Base-by-base conservation (phyloP, 2,888 invertebrate species). In the Tetranychus truncatus region DNA sequence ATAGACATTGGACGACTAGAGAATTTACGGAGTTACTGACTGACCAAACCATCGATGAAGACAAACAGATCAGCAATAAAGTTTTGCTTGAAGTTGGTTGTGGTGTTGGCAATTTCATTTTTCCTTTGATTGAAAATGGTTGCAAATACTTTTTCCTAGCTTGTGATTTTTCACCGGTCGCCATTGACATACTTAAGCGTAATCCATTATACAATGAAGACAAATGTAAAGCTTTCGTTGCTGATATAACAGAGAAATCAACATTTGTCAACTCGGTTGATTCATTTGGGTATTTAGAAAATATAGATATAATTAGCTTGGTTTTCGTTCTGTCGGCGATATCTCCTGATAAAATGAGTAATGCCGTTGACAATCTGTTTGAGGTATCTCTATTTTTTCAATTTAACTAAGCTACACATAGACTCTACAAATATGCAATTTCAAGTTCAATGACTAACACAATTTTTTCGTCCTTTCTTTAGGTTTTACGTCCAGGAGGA, bases 321-420 rank as follows among this genome's bases (percentile, higher is more conserved):
- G 91, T 99, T 77, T 99, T 99, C 85, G 95, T 97, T 0, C 83
- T 99, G 66, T 97, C 97, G 0, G 92, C 97, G 0, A 89, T 99
- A 78, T 89, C 92, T 83, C 97, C 97, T 0, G 85, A 88, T 0
- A 90, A 91, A 81, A 93, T 92, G 86, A 76, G 80, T 3, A 55
- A 77, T 20, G 84, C 83, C 0, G 78, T 86, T 18, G 81, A 82
- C 20, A 90, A 91, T 80, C 84, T 95, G 0, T 87, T 83, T 78
- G 83, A 85, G 74, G 84, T 83, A 79, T n/a, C 34, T 34, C 34
- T 34, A 34, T 34, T 1, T 67, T 6, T 67, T 1, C 67, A 67
- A 67, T 21, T 11, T 9, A 8, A 20, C 15, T 66, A 66, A 66
- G 3, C 66, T 21, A 66, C 20, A 65, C 45, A 65, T 73, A 24